Evolutionary conservation across 2,888 invertebrate genomes (phyloP), one percentile per base, ranked within the genome.

Genomic region (Apeira syringaria): DNA sequence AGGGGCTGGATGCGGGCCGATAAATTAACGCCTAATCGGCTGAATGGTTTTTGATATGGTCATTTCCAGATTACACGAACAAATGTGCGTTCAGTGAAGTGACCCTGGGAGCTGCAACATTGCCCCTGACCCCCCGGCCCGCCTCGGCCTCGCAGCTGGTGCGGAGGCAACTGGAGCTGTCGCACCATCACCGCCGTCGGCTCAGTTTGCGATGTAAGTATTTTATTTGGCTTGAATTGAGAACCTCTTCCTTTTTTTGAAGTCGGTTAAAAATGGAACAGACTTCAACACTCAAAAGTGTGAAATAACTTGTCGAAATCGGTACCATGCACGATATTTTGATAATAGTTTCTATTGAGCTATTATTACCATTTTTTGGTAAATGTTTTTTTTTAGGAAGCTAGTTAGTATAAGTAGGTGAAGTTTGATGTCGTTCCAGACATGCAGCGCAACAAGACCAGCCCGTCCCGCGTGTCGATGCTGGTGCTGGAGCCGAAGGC

Each of bases 371-470:
- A 15, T 4, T 15, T 2, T 15, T n/a, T n/a, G n/a, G n/a, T n/a
- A n/a, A n/a, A n/a, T n/a, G n/a, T n/a, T n/a, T n/a, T n/a, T n/a
- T n/a, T n/a, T 17, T 5, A 1, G 17, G 17, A 1, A 17, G 17
- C 17, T 17, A 17, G 1, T 17, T 17, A 17, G 17, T 17, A 17
- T n/a, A 17, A 17, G 4, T 2, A 6, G 7, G 7, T 2, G 20
- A 20, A 20, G 20, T 20, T 1, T 7, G 7, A 20, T 7, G 20
- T 20, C 2, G 7, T 34, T 46, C 0, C 53, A 88, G 87, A 88
- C 45, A 76, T 85, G 68, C 83, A 84, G 3, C 86, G 85, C 41
- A 83, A 87, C 59, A 86, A 79, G 52, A 88, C 88, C 0, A 82
- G 82, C 30, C 88, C 88, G 1, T 86, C 83, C 34, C 78, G 78